Conservation (phyloP, 1,140 invertebrate genomes). For the Dermatophagoides farinae region DNA sequence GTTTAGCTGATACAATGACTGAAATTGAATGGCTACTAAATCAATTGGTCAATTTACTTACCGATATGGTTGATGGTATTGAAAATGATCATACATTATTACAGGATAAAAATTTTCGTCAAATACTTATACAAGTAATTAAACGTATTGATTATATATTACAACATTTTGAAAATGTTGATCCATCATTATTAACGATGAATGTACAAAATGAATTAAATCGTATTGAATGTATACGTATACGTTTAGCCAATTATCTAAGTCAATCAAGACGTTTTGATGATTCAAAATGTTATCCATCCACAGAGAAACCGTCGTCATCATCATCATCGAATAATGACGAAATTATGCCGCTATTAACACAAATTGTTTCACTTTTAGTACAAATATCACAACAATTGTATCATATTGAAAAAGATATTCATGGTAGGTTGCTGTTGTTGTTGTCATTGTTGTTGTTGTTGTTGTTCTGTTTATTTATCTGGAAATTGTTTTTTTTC, state of each 20-base stretch:
- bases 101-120: background rate
- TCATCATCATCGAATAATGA: background rate
- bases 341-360: background rate
- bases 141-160: constrained; percentile 9
- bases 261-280: background rate
- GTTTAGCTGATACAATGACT: background rate
- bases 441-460: too few species aligned
- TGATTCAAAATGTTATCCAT: background rate
- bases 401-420: background rate
- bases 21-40: constrained; percentile 2
- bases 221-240: constrained; percentile 2
- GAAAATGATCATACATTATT: background rate
- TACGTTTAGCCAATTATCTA: constrained; percentile 5
- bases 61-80: constrained; percentile 4
- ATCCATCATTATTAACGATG: background rate
- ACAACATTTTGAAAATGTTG: constrained; percentile 6
- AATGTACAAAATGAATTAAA: background rate
- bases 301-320: background rate
- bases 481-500: background rate
- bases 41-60: constrained; percentile 4
- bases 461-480: too few species aligned
- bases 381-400: background rate
- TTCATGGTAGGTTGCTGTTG: too few species aligned
- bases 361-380: constrained; percentile 3
- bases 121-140: constrained; percentile 3